These are phyloP conservation scores for Melinaea marsaeus DNA, from an alignment of 2,888 invertebrate genomes.

Conservation along the genomic window DNA sequence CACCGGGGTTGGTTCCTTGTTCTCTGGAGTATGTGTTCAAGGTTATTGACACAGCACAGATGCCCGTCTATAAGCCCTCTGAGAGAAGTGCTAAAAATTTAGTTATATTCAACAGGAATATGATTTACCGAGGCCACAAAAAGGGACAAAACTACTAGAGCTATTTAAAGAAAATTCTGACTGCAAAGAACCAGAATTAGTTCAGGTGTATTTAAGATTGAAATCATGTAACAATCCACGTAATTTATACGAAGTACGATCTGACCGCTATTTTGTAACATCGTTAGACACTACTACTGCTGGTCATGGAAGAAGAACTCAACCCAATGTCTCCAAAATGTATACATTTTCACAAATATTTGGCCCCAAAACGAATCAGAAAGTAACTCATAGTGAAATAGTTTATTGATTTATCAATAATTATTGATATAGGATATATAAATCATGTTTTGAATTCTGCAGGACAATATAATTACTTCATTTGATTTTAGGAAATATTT, in stretches of 20 bases:
- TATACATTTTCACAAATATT: slow-evolving; percentile 71
- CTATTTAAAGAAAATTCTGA: slow-evolving; percentile 63
- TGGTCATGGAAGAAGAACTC: slow-evolving; percentile 64
- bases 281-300: slow-evolving; percentile 61
- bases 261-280: slow-evolving; percentile 58
- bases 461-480: neutral
- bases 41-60: slow-evolving; percentile 62
- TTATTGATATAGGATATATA: too few species aligned
- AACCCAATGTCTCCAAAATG: slow-evolving; percentile 68
- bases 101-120: slow-evolving; percentile 49
- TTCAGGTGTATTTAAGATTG: slow-evolving; percentile 76
- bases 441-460: too few species aligned
- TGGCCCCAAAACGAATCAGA: slow-evolving; percentile 53
- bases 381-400: slow-evolving; percentile 45
- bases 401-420: too few species aligned
- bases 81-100: slow-evolving; percentile 58
- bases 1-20: slow-evolving; percentile 82
- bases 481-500: slow-evolving; percentile 57
- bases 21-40: slow-evolving; percentile 78
- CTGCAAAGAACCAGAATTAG: slow-evolving; percentile 58
- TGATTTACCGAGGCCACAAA: slow-evolving; percentile 46
- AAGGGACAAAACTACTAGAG: slow-evolving; percentile 63
- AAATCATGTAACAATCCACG: slow-evolving; percentile 62
- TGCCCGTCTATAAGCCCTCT: slow-evolving; percentile 57
- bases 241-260: slow-evolving; percentile 61